phyloP scores from a whole-genome alignment of 2,888 invertebrate species.

The Diarsia mendica region DNA sequence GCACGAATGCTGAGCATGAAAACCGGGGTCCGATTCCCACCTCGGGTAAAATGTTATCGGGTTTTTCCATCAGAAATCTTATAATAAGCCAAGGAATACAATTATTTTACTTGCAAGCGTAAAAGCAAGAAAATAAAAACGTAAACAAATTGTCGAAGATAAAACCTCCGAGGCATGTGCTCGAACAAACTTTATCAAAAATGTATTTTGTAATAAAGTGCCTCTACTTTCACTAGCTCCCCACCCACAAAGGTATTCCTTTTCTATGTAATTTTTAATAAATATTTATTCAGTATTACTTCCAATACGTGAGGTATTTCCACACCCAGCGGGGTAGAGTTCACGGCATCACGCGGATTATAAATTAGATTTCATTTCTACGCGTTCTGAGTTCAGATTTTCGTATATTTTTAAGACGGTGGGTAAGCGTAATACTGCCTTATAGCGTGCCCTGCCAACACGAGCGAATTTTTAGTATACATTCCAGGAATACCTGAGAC shows the following conservation, averaged over 20 bases:
- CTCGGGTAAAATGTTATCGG: no score
- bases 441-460: slow-evolving; percentile 45
- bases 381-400: slow-evolving; percentile 69
- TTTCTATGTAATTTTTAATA: slow-evolving; percentile 84
- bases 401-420: slow-evolving; percentile 62
- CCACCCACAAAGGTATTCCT: slow-evolving; percentile 62
- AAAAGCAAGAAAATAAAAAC: slow-evolving; percentile 38
- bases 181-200: slow-evolving; percentile 54
- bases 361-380: slow-evolving; percentile 81
- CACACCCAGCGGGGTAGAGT: slow-evolving; percentile 69
- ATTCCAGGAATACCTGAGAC: slow-evolving; percentile 53
- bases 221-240: slow-evolving; percentile 54
- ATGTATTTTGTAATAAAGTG: slow-evolving; percentile 58
- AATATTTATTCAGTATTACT: slow-evolving; percentile 84
- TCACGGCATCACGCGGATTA: slow-evolving; percentile 75
- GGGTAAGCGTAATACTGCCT: slow-evolving; percentile 56
- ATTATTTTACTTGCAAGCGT: not conserved
- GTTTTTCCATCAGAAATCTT: no score
- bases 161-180: slow-evolving; percentile 39
- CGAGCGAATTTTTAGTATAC: slow-evolving; percentile 52
- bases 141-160: slow-evolving; percentile 27
- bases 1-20: no score
- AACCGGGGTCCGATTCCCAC: no score
- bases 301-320: slow-evolving; percentile 76
- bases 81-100: not conserved